phyloP scores from a whole-genome alignment of 2,113 vertebrate genomes.

The Capricornis sumatraensis region DNA sequence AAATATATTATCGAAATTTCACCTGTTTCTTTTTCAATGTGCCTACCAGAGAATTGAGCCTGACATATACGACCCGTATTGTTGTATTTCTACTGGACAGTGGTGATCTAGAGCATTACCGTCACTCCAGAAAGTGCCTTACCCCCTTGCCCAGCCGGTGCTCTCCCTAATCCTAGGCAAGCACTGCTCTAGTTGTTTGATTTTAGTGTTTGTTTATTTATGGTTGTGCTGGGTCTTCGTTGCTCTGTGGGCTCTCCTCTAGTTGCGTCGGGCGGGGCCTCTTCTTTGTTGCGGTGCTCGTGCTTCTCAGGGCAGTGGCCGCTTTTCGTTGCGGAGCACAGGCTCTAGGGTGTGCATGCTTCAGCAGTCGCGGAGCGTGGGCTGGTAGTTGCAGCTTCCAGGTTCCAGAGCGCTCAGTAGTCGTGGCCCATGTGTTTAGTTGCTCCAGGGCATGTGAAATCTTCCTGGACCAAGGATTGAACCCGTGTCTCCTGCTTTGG shows the following conservation, averaged over 20 bases:
- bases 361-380: background rate
- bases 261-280: background rate
- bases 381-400: rapidly evolving
- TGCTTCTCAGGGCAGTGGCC: background rate
- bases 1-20: background rate
- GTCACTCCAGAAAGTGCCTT: background rate
- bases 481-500: background rate
- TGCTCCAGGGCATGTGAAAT: background rate
- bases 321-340: background rate
- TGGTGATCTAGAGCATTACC: background rate
- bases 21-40: background rate
- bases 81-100: background rate
- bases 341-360: background rate
- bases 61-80: background rate
- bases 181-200: background rate
- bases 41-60: background rate
- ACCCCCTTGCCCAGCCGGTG: background rate
- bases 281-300: background rate
- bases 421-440: background rate
- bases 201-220: background rate
- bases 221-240: background rate
- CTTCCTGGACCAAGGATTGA: background rate
- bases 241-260: background rate
- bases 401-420: background rate
- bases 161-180: rapidly evolving